Evolutionary conservation across 2,888 invertebrate genomes (phyloP).

Genomic region (Nomada lathburiana): DNA sequence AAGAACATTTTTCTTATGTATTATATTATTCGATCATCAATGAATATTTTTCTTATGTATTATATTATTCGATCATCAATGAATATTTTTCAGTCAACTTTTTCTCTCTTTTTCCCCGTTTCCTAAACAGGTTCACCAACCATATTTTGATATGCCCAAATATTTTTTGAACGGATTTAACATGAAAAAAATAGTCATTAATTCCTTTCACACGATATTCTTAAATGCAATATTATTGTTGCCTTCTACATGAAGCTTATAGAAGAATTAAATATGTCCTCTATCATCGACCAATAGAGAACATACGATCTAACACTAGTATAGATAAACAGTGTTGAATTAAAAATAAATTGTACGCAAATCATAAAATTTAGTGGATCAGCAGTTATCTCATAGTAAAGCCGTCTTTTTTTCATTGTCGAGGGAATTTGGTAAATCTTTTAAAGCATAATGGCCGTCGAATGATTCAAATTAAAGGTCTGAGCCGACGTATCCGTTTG

Average conservation of each 20-base stretch:
- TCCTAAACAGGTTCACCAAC: neutral
- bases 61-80: neutral
- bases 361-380: constrained; percentile 33
- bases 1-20: neutral
- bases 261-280: neutral
- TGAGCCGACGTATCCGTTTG: constrained; percentile 8
- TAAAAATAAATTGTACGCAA: constrained; percentile 15
- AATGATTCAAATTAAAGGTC: constrained; percentile 50
- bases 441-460: constrained; percentile 25
- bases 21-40: neutral
- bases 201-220: neutral
- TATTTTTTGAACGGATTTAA: neutral
- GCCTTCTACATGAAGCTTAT: neutral
- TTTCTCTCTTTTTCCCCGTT: neutral
- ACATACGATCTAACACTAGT: constrained; percentile 2
- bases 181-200: neutral
- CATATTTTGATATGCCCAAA: neutral
- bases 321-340: constrained; percentile 1
- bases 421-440: constrained; percentile 29
- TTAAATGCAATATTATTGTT: neutral
- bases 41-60: neutral
- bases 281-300: constrained; percentile 16
- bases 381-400: constrained; percentile 41
- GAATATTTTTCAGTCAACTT: neutral
- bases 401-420: constrained; percentile 16